Base-by-base conservation (phyloP, 1,140 invertebrate species). In the Drosophila insularis region DNA sequence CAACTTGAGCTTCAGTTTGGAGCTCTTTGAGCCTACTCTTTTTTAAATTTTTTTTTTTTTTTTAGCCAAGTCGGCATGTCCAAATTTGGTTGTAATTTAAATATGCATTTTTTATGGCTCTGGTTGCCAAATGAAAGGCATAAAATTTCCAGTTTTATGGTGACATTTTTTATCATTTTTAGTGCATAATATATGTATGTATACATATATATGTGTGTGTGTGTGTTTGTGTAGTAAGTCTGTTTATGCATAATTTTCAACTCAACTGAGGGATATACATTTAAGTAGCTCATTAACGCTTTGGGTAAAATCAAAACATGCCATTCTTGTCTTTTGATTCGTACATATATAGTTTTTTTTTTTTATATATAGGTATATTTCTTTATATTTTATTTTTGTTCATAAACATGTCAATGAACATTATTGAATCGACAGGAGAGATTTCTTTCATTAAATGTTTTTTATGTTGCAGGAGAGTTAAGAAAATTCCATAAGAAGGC, bases 81-180 rank as follows among this genome's bases (percentile, higher is more conserved):
- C 69, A 58, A 69, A 81, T 75, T 76, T 79, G 79, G 63, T 19
- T 39, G 60, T 76, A 63, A 75, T 81, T 78, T 72, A 69, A 87
- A 79, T 70, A 79, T 81, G 68, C 63, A 81, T 86, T 87, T 75
- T 71, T 65, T 71, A 68, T 80, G 27, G 40, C 55, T 58, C 3
- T 8, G 64, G 64, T 53, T 55, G 56, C 27, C 46, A 46, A 70
- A 70, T 35, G 39, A 62, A 46, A 43, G 58, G 10, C 54, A 62
- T 68, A 53, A 56, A 62, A 31, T 72, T 59, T 56, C 13, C 37
- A 7, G 55, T 56, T 75, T 81, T 66, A 60, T 68, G 72, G 55
- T 27, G 43, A 61, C 35, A 55, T 66, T 61, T 60, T 35, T 27
- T 32, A 61, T 61, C 56, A 55, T 46, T 35, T 40, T 35, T 40